phyloP scores from a whole-genome alignment of 2,113 vertebrate species.

The Oreochromis spilurus region DNA sequence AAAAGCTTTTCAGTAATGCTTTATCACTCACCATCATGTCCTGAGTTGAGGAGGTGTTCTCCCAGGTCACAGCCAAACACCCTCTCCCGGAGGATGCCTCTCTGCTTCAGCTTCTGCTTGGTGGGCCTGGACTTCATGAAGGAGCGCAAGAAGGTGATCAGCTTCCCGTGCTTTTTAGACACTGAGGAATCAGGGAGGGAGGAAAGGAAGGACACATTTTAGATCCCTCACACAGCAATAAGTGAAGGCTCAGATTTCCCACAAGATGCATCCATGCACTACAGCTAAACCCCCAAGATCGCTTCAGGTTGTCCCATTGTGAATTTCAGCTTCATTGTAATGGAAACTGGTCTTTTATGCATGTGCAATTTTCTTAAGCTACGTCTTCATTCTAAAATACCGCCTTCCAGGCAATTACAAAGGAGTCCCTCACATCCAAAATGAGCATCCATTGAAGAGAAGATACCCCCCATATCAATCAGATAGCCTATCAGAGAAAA shows the following conservation, averaged over 20 bases:
- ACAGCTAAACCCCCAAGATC: constrained; percentile 36
- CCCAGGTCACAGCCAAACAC: constrained; percentile 98
- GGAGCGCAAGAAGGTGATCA: constrained; percentile 95
- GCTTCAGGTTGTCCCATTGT: constrained; percentile 26
- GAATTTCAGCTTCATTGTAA: constrained; percentile 45
- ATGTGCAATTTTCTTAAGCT: constrained; percentile 27
- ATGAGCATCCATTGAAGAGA: constrained; percentile 30
- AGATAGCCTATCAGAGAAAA: constrained; percentile 39
- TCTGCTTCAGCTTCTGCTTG: constrained; percentile 97
- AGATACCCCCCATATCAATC: not conserved
- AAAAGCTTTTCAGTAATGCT: not conserved
- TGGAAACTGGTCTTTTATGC: constrained; percentile 50
- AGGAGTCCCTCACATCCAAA: constrained; percentile 48
- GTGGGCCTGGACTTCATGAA: constrained; percentile 99
- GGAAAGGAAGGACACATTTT: not conserved
- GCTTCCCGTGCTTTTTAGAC: constrained; percentile 97
- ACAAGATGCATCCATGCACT: not conserved
- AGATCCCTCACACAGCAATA: not conserved
- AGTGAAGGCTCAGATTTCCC: constrained; percentile 9
- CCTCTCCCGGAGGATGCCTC: constrained; percentile 95
- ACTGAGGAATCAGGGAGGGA: constrained; percentile 68
- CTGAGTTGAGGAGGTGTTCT: constrained; percentile 96
- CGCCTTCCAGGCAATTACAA: constrained; percentile 51
- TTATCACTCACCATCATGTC: constrained; percentile 86
- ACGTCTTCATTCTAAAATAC: constrained; percentile 31